Evolutionary conservation across 1,140 invertebrate genomes (phyloP), one percentile per base, ranked within the genome.

Genomic region (Diorhabda carinulata): DNA sequence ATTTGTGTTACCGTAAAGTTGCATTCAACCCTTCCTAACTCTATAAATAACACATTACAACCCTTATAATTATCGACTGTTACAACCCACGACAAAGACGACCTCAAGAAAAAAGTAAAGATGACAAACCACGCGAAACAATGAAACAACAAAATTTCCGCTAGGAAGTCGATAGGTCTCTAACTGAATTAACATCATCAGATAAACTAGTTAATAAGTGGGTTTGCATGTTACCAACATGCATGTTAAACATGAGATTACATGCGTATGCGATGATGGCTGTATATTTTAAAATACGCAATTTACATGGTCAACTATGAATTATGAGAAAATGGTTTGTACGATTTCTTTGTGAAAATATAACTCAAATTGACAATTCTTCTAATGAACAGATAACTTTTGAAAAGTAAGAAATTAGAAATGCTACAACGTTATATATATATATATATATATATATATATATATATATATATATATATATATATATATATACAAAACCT

Each of bases 101-200:
- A 52, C 47, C 47, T 52, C 47, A 52, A 52, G 47, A 52, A 52
- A n/a, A 52, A 52, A 4, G 47, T 52, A 52, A 8, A 52, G n/a
- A 52, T 52, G 47, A 52, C 47, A 52, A 8, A 52, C 47, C 47
- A 52, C 47, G 47, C n/a, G 47, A 52, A 52, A n/a, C 47, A 4
- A 8, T 52, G 47, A 52, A 52, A 52, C 3, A 52, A 52, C 47
- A 52, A 52, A 52, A 52, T 52, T 52, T 52, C 47, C 47, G 47
- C 6, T 52, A 8, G 47, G 47, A 52, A 52, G 47, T 52, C 47
- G 47, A 52, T 52, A 52, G 6, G 47, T 52, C 47, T 52, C 47
- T 52, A 52, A 52, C 47, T n/a, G 47, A 52, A 52, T 52, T 52
- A 52, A 52, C 47, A 52, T 52, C 47, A 52, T 52, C 47, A 52